Percentiles rank a stretch among this genome's conserved stretches.
Evolutionary conservation across 1,140 invertebrate genomes (phyloP).

Genomic region (Drosophila truncata): DNA sequence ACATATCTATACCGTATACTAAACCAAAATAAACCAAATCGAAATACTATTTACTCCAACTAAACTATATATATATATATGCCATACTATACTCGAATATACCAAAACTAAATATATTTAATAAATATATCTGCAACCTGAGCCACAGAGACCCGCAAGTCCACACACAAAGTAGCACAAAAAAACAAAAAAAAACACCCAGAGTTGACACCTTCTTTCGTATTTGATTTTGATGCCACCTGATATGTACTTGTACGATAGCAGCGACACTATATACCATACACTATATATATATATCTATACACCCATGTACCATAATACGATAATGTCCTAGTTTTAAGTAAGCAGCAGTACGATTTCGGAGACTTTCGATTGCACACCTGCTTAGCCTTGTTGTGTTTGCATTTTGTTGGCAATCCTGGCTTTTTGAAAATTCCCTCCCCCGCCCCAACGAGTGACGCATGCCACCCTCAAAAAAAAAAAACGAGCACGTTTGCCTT

Average conservation of each 20-base stretch:
- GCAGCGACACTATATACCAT: slow-evolving; percentile 5
- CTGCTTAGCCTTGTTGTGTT: slow-evolving; percentile 47
- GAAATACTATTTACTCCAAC: slow-evolving; percentile 36
- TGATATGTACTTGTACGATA: slow-evolving; percentile 31
- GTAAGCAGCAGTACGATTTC: slow-evolving; percentile 16
- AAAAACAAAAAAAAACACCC: too few species aligned
- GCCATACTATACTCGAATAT: slow-evolving; percentile 35
- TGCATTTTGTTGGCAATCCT: slow-evolving; percentile 54
- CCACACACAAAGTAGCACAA: slow-evolving; percentile 27
- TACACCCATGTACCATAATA: slow-evolving; percentile 40
- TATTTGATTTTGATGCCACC: slow-evolving; percentile 42
- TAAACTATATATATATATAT: slow-evolving; percentile 43
- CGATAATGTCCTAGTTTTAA: slow-evolving; percentile 31
- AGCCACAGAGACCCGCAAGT: slow-evolving; percentile 41
- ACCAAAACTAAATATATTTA: slow-evolving; percentile 18
- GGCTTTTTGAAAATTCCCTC: slow-evolving; percentile 17
- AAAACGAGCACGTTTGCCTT: slow-evolving; percentile 30
- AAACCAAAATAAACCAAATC: slow-evolving; percentile 47
- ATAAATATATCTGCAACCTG: slow-evolving; percentile 37
- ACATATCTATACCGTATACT: slow-evolving; percentile 50
- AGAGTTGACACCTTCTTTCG: slow-evolving; percentile 30
- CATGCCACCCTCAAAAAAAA: slow-evolving; percentile 30
- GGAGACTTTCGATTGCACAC: slow-evolving; percentile 23
- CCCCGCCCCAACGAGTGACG: background rate
- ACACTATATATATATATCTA: too few species aligned